Conservation (phyloP, 2,797 vertebrate genomes). For the Tragopan temminckii region DNA sequence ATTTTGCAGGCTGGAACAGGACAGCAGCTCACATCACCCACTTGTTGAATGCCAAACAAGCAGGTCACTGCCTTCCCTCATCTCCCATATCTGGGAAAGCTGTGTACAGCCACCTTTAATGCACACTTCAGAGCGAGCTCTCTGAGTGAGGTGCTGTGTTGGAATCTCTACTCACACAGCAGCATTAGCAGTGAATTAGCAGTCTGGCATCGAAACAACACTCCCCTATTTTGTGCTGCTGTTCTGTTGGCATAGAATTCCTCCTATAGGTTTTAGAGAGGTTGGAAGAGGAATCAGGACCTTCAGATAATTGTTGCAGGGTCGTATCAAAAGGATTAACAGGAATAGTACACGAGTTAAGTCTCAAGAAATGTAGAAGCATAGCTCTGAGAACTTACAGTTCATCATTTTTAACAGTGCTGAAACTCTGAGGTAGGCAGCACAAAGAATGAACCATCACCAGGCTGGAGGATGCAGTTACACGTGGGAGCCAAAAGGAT, state of each 20-base stretch:
- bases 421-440: background rate
- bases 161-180: background rate
- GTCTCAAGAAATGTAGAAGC: background rate
- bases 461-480: background rate
- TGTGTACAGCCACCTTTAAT: background rate
- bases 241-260: background rate
- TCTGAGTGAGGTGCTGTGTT: background rate
- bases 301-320: background rate
- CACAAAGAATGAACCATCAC: background rate
- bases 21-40: background rate
- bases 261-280: background rate
- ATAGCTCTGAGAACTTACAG: background rate
- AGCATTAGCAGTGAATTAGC: background rate
- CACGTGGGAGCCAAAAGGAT: constrained; percentile 5
- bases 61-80: background rate
- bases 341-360: background rate
- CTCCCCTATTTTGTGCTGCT: background rate
- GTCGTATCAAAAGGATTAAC: background rate
- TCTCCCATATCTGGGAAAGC: accelerated
- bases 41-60: background rate
- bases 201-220: background rate
- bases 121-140: background rate
- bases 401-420: background rate
- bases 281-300: background rate
- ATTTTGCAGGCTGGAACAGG: too few relatives aligned